Conservation (phyloP, 2,888 invertebrate genomes). For the Cenopis cana region DNA sequence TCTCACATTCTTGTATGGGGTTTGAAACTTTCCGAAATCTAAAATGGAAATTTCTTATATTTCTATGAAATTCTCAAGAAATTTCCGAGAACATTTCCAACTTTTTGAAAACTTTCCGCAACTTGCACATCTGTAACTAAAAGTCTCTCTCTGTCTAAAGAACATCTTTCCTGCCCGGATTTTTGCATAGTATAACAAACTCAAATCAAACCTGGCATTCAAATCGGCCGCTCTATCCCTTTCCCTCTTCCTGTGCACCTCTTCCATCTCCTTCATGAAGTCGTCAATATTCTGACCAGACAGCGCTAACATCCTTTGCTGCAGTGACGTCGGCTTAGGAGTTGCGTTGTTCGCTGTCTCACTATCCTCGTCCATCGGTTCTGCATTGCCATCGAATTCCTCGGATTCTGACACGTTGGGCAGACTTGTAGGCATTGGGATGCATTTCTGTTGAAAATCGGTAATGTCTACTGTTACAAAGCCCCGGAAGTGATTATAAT, state of each 20-base stretch:
- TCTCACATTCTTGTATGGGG: no score
- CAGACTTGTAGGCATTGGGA: conserved; percentile 28
- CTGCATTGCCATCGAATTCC: conserved; percentile 64
- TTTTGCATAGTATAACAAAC: no score
- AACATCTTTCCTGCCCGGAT: no score
- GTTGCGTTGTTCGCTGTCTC: conserved; percentile 85
- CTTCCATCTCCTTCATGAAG: conserved; percentile 97
- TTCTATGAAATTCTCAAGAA: no score
- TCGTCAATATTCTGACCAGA: conserved; percentile 96
- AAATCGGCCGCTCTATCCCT: conserved; percentile 87
- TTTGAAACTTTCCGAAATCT: no score
- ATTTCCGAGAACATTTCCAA: no score
- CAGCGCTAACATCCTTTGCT: conserved; percentile 94
- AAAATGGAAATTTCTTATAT: no score
- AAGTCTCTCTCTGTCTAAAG: no score
- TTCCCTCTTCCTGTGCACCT: conserved; percentile 91
- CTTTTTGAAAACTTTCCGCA: no score
- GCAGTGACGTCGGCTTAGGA: conserved; percentile 92
- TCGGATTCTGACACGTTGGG: conserved; percentile 49
- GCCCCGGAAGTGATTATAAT: no score
- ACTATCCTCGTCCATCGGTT: conserved; percentile 57
- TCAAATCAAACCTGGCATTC: conserved; percentile 75
- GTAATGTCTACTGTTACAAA: no score
- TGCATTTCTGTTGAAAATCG: conserved; percentile 11
- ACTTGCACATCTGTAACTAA: no score